A percentile compares a stretch with the other conserved stretches of the same genome.
Evolutionary conservation across 1,140 invertebrate species (phyloP).

Genomic region (Bombus sylvicola): DNA sequence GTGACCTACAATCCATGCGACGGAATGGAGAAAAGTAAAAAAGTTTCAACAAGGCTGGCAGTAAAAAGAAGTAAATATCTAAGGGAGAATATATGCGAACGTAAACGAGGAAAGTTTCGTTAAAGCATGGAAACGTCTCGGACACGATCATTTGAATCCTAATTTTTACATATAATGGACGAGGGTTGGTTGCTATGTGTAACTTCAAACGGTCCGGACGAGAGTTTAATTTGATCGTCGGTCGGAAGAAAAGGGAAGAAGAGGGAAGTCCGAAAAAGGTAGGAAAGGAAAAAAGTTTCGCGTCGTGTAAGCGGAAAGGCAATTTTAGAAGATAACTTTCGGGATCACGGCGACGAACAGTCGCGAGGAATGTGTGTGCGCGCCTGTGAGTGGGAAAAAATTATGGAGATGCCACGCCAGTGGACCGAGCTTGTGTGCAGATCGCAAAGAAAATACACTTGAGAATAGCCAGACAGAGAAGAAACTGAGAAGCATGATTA

Average conservation of each 20-base stretch:
- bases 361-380: background rate
- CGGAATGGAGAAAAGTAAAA: constrained; percentile 22
- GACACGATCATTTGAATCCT: background rate
- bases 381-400: background rate
- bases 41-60: background rate
- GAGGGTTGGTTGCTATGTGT: background rate
- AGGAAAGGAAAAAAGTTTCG: constrained; percentile 1
- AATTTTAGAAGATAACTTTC: constrained; percentile 37
- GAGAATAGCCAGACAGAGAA: background rate
- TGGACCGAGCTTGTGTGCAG: constrained; percentile 27
- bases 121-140: background rate
- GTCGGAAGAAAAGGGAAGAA: too few relatives aligned
- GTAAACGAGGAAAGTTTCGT: constrained; percentile 27
- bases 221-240: constrained; percentile 29
- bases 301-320: constrained; percentile 14
- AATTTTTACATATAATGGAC: constrained; percentile 13
- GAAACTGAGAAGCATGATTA: constrained; percentile 48
- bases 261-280: background rate
- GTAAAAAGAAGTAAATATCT: background rate
- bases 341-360: constrained; percentile 38
- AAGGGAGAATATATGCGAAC: background rate
- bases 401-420: background rate
- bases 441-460: constrained; percentile 43
- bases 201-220: background rate
- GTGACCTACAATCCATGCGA: background rate